Evolutionary conservation across 1,140 invertebrate species (phyloP), one percentile per base, ranked within the genome.

Genomic region (Diorhabda sublineata): DNA sequence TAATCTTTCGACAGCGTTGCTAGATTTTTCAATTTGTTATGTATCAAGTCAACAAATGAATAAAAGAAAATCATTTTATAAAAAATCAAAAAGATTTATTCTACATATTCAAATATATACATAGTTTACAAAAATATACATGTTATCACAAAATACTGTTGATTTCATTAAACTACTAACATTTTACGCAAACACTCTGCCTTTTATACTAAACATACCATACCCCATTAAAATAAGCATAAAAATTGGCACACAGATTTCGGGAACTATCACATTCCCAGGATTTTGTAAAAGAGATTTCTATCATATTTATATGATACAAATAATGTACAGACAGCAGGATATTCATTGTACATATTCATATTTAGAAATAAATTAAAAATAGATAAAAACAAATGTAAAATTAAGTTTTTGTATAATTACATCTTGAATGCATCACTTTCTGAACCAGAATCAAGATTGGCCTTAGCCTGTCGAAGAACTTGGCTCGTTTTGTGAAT

Each of bases 401-500:
- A 6, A 6, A 52, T 52, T 52, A 4, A 52, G 6, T 52, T 52
- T 52, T 8, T 52, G 47, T 52, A 52, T 52, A 3, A 3, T 52
- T 52, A 62, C 47, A 47, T 67, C 42, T 60, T 67, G 43, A 74
- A 71, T 62, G 71, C 64, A 66, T 81, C 79, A 69, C 72, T 78
- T 64, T 81, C 80, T 5, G 80, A 81, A 58, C 80, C 80, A 2
- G 79, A 81, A 71, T 81, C 80, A 11, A 87, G 80, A 76, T 87
- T 86, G 0, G 84, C 84, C 72, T 83, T 83, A 2, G 86, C 87
- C 77, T 87, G 84, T 11, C 85, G 82, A n/a, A 89, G 77, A 41
- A 89, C 85, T 65, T 85, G 83, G 66, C 87, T 86, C 9, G 87
- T 88, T 77, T 88, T 87, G 71, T 87, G 85, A 61, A 89, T 85